These are phyloP conservation scores for Diarsia mendica DNA, from an alignment of 2,888 invertebrate genomes.

Conservation along the genomic window DNA sequence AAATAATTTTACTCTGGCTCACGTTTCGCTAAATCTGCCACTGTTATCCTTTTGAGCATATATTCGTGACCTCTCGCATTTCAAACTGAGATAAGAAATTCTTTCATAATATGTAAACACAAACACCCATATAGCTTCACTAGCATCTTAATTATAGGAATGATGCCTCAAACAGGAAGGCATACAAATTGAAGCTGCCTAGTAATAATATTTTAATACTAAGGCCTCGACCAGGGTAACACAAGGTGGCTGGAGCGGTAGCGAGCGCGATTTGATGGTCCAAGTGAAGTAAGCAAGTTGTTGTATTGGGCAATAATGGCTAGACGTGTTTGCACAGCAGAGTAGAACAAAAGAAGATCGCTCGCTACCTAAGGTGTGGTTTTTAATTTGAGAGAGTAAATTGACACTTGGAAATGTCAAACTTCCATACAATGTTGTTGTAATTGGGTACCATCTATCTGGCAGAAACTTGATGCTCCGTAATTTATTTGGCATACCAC, in stretches of 20 bases:
- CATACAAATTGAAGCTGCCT: constrained; percentile 43
- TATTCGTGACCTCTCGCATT: not conserved
- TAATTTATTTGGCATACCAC: too few species aligned
- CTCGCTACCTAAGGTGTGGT: too few species aligned
- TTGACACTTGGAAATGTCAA: too few species aligned
- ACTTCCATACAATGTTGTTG: too few species aligned
- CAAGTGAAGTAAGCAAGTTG: not conserved
- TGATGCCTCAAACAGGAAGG: constrained; percentile 48
- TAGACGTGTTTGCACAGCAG: not conserved
- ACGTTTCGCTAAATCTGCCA: not conserved
- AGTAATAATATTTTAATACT: constrained; percentile 57
- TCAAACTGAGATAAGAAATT: not conserved
- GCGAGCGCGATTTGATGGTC: not conserved
- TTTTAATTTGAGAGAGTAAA: too few species aligned
- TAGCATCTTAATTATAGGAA: constrained; percentile 49
- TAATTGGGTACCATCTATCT: too few species aligned
- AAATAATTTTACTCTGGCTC: not conserved
- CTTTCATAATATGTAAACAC: not conserved
- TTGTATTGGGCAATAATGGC: too few species aligned
- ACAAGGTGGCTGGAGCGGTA: not conserved
- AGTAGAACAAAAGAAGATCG: not conserved
- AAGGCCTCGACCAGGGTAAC: not conserved
- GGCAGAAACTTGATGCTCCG: too few species aligned
- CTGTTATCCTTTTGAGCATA: too few species aligned
- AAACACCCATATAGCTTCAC: not conserved